Conservation (phyloP, 2,113 vertebrate species). For the Gymnobelideus leadbeateri region DNA sequence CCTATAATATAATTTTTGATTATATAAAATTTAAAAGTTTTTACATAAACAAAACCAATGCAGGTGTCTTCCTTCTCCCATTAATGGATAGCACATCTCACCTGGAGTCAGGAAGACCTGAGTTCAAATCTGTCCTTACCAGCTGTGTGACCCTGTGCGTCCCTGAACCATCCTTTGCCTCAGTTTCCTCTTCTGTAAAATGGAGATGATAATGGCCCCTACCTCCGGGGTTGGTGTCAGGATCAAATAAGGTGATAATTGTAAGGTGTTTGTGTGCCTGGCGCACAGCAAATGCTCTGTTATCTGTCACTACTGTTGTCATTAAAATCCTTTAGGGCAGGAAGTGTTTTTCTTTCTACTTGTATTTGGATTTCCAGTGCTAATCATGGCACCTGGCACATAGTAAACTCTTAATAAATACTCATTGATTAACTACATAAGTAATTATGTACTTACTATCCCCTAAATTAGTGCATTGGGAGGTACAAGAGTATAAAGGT, state of each 20-base stretch:
- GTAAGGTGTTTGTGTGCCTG: background rate
- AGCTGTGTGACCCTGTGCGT: background rate
- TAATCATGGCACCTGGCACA: background rate
- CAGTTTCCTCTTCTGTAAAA: background rate
- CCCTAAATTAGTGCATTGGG: background rate
- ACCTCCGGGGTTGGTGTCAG: background rate
- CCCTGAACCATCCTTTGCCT: background rate
- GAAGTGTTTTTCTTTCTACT: background rate
- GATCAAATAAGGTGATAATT: background rate
- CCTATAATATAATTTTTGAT: too few species aligned
- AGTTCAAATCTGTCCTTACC: background rate
- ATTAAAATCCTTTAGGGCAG: background rate
- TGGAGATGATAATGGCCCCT: background rate
- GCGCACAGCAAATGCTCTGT: too few species aligned
- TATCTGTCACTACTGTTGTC: too few species aligned
- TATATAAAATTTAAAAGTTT: too few species aligned
- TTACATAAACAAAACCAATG: too few species aligned
- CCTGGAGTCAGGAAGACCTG: background rate
- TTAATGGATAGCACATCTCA: background rate
- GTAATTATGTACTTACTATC: background rate
- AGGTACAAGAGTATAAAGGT: background rate
- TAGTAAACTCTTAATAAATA: background rate
- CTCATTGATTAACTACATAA: background rate
- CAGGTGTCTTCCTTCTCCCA: too few species aligned
- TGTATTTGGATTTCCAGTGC: background rate